Base-by-base conservation (phyloP, 2,888 invertebrate genomes). In the Ischnura elegans region DNA sequence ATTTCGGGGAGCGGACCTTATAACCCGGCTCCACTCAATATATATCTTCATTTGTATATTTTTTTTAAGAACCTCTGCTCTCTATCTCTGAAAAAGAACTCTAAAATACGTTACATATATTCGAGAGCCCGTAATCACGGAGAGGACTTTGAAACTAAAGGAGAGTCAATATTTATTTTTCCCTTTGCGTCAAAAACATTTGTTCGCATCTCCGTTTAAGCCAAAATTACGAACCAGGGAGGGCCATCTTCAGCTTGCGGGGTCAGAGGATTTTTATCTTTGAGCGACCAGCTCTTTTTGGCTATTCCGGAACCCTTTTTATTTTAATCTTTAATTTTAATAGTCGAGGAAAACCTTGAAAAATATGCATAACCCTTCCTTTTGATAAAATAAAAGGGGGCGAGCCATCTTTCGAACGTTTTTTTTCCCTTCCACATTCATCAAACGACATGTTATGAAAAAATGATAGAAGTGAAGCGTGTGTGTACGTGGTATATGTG, bases 221-320 rank as follows among this genome's bases (percentile, higher is more conserved):
- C 90, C 90, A 90, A 55, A 90, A 66, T 90, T 43, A 61, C 66
- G 25, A 90, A 90, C 61, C 25, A 4, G 25, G 90, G 42, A 61
- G 61, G 61, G 61, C 90, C 55, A 90, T 43, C 90, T 51, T 90
- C 61, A 43, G 61, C 61, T 90, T 61, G 61, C 61, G 90, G 76
- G 76, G 29, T n/a, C n/a, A 76, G 36, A 36, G 13, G 36, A 90
- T 61, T 90, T 90, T 90, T 90, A 90, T 61, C 90, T 90, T 90
- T 90, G 90, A 90, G n/a, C 55, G 55, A n/a, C 87, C 42, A 6
- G 13, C 36, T 61, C 90, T 90, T 90, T 90, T 90, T 90, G 90
- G 66, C 61, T 66, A 90, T 25, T 43, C 43, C 43, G 43, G 66
- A 90, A 90, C 61, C n/a, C n/a, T n/a, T n/a, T n/a, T n/a, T n/a